Base-by-base conservation (phyloP, 2,797 vertebrate species). In the Fundulus diaphanus region DNA sequence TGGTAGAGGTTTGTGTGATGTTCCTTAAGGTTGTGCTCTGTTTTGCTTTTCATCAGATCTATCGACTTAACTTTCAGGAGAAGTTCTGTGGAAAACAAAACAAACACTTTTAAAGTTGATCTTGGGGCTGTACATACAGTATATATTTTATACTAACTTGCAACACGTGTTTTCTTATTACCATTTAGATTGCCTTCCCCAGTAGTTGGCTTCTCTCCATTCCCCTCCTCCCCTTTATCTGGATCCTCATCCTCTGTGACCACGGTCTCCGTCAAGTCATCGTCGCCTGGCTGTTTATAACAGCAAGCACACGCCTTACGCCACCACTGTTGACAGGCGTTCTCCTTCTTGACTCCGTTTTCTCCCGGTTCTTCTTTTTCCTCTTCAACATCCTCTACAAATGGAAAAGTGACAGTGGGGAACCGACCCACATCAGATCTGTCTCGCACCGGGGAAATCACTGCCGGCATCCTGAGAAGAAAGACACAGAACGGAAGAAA, bases 1-100 rank as follows among this genome's bases (percentile, higher is more conserved):
- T 95, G 95, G 72, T 93, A 98, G 48, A 93, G 92, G 3, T 97
- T 73, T 0, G 96, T 97, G 89, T 94, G 96, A 80, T 98, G 97
- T 57, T 93, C 89, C 2, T 27, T 82, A 5, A 95, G 95, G 77
- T 95, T 97, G 67, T 76, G 78, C 2, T 89, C 94, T 0, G 82
- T 89, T 46, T 93, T 94, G 13, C 85, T 76, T 31, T 94, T 94
- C 86, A 96, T 90, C 82, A 97, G 90, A 82, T 98, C 94, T 61
- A 97, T 85, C 0, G 94, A 95, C 1, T n/a, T 77, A 68, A 97
- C 95, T 3, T 90, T 90, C 70, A 97, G 90, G 80, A 94, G 85
- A n/a, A 89, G 87, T 16, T 92, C 96, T 97, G 92, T 20, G 81
- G 46, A 82, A 79, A 79, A 49, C 89, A 51, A 74, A 54, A 78